Base-by-base conservation (phyloP, 2,113 vertebrate genomes). In the Dendropsophus ebraccatus region DNA sequence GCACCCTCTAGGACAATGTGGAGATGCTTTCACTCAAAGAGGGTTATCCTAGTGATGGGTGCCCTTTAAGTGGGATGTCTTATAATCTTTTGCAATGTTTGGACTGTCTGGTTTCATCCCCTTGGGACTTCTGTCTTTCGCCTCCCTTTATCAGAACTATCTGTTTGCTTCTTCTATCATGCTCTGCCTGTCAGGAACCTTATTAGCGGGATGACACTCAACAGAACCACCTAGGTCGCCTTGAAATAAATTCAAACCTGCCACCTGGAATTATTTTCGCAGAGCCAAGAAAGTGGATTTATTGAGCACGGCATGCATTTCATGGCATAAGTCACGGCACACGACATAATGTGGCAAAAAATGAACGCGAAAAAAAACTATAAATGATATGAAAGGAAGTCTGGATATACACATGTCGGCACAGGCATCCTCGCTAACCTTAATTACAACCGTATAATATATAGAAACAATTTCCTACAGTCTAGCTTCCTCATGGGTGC, bases 141-240 rank as follows among this genome's bases (percentile, higher is more conserved):
- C 65, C 65, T 17, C 19, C 32, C 32, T 70, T 70, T 70, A 37
- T 41, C 35, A 23, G 67, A 23, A 70, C 17, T 41, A 37, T 70
- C 67, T 23, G 32, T 41, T 41, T 70, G 1, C 19, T 21, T 41
- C 32, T 19, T 70, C 67, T 6, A 35, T 70, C 67, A 70, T 41
- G 67, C 67, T 41, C 67, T 70, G 67, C 19, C 67, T 70, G 35
- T 70, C 67, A 70, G 67, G 67, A 41, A 70, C 19, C 35, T 41
- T 70, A 70, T 70, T 70, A 70, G 67, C 67, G 1, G 67, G 67
- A 69, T 41, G 67, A 70, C 67, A 70, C 67, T 70, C 67, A 41
- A 11, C 67, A 41, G 13, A 70, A 70, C 67, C 67, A 37, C 67
- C 67, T 41, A 23, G 32, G 17, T 23, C 35, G 67, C 67, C 67